Evolutionary conservation across 2,797 vertebrate species (phyloP), one percentile per base, ranked within the genome.

Genomic region (Psittacula echo): DNA sequence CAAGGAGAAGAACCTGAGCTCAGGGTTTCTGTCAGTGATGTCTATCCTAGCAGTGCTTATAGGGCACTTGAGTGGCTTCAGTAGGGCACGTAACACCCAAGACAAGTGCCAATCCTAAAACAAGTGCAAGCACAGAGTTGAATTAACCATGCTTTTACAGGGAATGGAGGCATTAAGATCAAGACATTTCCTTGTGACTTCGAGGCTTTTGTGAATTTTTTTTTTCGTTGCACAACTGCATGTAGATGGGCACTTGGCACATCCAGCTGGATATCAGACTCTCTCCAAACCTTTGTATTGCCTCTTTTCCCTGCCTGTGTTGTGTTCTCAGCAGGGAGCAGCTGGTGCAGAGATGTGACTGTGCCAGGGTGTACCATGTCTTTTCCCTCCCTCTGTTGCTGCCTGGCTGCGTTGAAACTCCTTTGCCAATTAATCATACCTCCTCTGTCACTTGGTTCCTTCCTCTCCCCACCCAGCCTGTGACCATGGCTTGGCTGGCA

Each of bases 41-140:
- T 26, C 39, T 16, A 4, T 81, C 24, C 3, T 13, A 8, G 58
- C 32, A 8, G 45, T 12, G 8, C 54, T 50, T 27, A 10, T 4
- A 22, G 48, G 10, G 41, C 41, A 14, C 24, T 39, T 27, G 37
- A 8, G 56, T 45, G 54, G 67, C 51, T 61, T 44, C 34, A 47
- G 64, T 0, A 1, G 32, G 29, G 19, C 53, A 21, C 0, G 1
- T 47, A 47, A 34, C 29, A 13, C 66, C 11, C 22, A 18, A 51
- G 71, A 44, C 16, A 37, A 54, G 3, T 53, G 61, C 51, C 67
- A 70, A 9, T 47, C 13, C 71, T 44, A 29, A 58, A 60, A 72
- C 41, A 61, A n/a, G 15, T 3, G n/a, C 11, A 50, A 51, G 21
- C 23, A 7, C 10, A 10, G 39, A 39, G 4, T 5, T 58, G 53